These are phyloP conservation scores for Gari tellinella DNA, from an alignment of 2,888 invertebrate species.

Conservation along the genomic window DNA sequence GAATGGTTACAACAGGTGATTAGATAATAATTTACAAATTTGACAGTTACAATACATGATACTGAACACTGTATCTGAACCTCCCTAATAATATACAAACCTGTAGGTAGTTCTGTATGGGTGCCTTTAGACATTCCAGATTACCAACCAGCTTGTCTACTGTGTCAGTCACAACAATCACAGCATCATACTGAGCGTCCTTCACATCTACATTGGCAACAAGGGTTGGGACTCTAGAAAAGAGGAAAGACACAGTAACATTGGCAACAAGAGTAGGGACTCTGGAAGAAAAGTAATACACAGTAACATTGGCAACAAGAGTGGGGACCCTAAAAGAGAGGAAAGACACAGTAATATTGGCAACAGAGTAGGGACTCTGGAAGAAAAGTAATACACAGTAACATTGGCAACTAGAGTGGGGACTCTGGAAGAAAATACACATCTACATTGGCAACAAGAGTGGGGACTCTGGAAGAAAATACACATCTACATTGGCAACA, in stretches of 20 bases:
- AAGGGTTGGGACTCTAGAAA: slow-evolving; percentile 63
- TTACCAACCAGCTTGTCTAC: slow-evolving; percentile 75
- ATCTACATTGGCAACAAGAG: too few relatives aligned
- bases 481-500: too few relatives aligned
- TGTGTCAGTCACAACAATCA: slow-evolving; percentile 82
- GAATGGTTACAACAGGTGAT: too few relatives aligned
- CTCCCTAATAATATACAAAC: too few relatives aligned
- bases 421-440: too few relatives aligned
- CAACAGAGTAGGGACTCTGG: background rate
- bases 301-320: slow-evolving; percentile 68
- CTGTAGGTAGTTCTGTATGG: slow-evolving; percentile 76
- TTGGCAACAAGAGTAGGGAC: background rate
- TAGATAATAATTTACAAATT: too few relatives aligned
- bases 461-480: too few relatives aligned
- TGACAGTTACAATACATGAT: too few relatives aligned
- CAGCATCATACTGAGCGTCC: slow-evolving; percentile 82
- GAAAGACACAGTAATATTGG: too few relatives aligned
- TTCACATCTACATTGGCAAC: slow-evolving; percentile 70
- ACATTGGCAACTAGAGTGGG: too few relatives aligned
- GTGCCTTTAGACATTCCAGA: slow-evolving; percentile 70
- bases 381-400: slow-evolving; percentile 60
- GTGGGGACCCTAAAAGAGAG: slow-evolving; percentile 62
- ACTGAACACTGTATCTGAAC: too few relatives aligned
- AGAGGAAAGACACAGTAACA: background rate
- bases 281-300: slow-evolving; percentile 35